Conservation (phyloP, 2,797 vertebrate species). For the Menidia menidia region DNA sequence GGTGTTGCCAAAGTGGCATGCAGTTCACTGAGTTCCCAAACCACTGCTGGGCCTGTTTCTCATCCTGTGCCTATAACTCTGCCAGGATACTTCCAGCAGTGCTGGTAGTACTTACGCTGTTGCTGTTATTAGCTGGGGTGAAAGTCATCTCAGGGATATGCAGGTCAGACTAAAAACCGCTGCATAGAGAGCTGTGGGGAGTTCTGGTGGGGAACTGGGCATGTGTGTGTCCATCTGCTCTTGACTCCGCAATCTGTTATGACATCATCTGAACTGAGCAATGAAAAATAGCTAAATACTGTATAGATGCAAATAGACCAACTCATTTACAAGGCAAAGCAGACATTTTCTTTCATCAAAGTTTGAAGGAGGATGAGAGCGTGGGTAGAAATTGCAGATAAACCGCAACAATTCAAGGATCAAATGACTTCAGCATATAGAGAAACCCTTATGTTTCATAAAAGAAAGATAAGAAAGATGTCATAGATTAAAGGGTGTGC, state of each 20-base stretch:
- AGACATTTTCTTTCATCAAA: constrained; percentile 11
- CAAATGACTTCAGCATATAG: constrained; percentile 10
- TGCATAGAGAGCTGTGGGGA: constrained; percentile 60
- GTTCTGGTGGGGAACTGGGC: constrained; percentile 52
- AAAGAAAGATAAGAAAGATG: constrained; percentile 26
- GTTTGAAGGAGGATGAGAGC: background rate
- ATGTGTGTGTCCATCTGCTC: constrained; percentile 33
- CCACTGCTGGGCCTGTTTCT: constrained; percentile 72
- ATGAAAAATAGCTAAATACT: constrained; percentile 23
- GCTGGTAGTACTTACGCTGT: constrained; percentile 68
- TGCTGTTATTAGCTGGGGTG: constrained; percentile 76
- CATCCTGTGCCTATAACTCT: constrained; percentile 72
- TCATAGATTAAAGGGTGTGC: constrained; percentile 18
- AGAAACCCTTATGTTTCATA: constrained; percentile 22
- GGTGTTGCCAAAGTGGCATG: constrained; percentile 70
- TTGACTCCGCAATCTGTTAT: constrained; percentile 43
- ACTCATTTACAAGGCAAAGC: constrained; percentile 21
- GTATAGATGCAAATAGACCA: constrained; percentile 26
- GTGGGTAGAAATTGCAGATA: background rate
- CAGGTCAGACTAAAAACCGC: constrained; percentile 73
- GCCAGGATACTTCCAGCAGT: constrained; percentile 72
- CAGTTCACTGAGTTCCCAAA: constrained; percentile 73
- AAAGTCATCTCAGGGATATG: constrained; percentile 80
- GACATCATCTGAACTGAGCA: constrained; percentile 59
- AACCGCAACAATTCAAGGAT: constrained; percentile 4